Evolutionary conservation across 2,113 vertebrate species (phyloP), one percentile per base, ranked within the genome.

Genomic region (Xenopus tropicalis): DNA sequence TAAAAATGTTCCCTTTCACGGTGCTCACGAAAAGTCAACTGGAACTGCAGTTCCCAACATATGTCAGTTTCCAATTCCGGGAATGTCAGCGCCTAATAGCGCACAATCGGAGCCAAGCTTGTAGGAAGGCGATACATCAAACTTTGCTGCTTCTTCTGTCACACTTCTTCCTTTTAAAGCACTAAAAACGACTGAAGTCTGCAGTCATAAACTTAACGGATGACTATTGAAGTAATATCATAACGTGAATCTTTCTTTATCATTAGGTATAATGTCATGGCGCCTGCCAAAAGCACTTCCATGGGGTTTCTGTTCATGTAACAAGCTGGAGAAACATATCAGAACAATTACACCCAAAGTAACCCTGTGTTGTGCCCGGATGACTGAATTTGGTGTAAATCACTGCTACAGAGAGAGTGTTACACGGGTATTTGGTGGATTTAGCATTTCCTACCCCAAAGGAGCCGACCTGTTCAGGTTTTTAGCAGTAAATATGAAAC

Each of bases 61-160:
- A 67, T 67, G 64, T 74, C 63, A 74, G 61, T 67, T 67, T 67
- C 72, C 72, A 74, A 74, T 74, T 74, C 67, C 37, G 19, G 23
- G 71, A 58, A 14, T 70, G 77, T 74, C 71, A 66, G n/a, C 52
- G 8, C 48, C 57, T 72, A 72, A 63, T 66, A 66, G 65, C 48
- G 71, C 52, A 57, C 71, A 59, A 66, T 66, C 46, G 29, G 29
- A 73, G 62, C 20, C 43, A 22, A 51, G 29, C 51, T 29, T 37
- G 42, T 12, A 51, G 72, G 29, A 2, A 44, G 43, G 21, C 24
- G 37, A 67, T 74, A 46, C 61, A 67, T 74, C 72, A 67, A 74
- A 66, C 51, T 66, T 65, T 61, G 42, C 64, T 67, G 54, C 54
- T 37, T 16, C 17, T 14, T 48, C 44, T n/a, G 22, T 66, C 71